Evolutionary conservation across 2,797 vertebrate species (phyloP).

Genomic region (Syngnathus rostellatus): DNA sequence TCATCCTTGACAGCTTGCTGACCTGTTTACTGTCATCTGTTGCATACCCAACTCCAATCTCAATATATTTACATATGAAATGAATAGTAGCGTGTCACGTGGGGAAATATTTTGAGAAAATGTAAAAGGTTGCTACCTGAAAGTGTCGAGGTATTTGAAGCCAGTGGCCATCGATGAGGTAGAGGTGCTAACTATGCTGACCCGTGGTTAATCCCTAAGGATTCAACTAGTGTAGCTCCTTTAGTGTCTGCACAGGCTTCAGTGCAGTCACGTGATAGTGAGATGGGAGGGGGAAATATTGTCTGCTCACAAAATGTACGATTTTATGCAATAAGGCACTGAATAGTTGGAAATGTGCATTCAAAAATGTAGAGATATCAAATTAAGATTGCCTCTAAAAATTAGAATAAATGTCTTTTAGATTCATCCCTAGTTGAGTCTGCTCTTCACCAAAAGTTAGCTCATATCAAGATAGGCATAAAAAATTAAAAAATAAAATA

Average conservation of each 20-base stretch:
- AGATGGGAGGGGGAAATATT: neutral
- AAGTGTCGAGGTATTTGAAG: conserved; percentile 15
- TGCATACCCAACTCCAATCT: neutral
- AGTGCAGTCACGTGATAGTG: conserved; percentile 46
- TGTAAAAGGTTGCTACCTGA: conserved; percentile 30
- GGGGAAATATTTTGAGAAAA: neutral
- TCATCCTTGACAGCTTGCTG: conserved; percentile 41
- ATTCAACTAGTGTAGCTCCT: conserved; percentile 19
- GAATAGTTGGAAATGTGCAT: neutral
- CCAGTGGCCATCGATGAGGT: conserved; percentile 15
- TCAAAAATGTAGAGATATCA: neutral
- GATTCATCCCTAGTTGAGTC: neutral
- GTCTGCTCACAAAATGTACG: neutral
- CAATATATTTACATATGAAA: too few relatives aligned
- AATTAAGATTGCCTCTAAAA: too few relatives aligned
- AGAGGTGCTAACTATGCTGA: conserved; percentile 11
- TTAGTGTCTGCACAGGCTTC: conserved; percentile 15
- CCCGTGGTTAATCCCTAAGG: conserved; percentile 57
- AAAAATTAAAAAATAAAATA: too few relatives aligned
- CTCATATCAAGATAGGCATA: too few relatives aligned
- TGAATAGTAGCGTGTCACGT: neutral
- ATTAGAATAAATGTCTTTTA: neutral
- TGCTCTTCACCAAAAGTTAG: too few relatives aligned
- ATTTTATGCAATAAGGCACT: neutral
- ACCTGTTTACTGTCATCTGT: conserved; percentile 8